Conservation (phyloP, 2,888 invertebrate genomes). For the Acleris holmiana region DNA sequence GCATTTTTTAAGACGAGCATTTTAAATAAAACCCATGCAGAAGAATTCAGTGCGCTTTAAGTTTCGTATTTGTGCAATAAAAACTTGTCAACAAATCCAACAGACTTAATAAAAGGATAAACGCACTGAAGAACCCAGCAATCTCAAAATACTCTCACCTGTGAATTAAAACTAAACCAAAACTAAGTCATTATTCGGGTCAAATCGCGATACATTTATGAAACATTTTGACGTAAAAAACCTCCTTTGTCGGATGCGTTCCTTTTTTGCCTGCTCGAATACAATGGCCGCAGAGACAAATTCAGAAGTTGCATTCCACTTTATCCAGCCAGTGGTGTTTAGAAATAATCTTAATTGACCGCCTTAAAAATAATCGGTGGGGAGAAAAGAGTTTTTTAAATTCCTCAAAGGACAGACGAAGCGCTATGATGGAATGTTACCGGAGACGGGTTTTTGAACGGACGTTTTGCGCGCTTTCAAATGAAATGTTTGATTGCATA, state of each 20-base stretch:
- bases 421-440: slow-evolving; percentile 39
- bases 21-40: too few relatives aligned
- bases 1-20: too few relatives aligned
- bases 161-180: slow-evolving; percentile 25
- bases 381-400: slow-evolving; percentile 38
- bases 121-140: slow-evolving; percentile 23
- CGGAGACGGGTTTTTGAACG: slow-evolving; percentile 20
- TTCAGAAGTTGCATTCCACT: slow-evolving; percentile 37
- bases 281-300: slow-evolving; percentile 40
- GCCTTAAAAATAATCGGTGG: slow-evolving; percentile 38
- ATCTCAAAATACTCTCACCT: slow-evolving; percentile 33
- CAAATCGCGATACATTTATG: slow-evolving; percentile 40
- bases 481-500: slow-evolving; percentile 32
- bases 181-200: slow-evolving; percentile 41
- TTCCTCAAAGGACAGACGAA: slow-evolving; percentile 28
- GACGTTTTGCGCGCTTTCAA: slow-evolving; percentile 13
- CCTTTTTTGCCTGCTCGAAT: slow-evolving; percentile 38
- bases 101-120: slow-evolving; percentile 11
- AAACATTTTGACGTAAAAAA: slow-evolving; percentile 36
- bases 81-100: too few relatives aligned
- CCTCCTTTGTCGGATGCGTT: slow-evolving; percentile 37
- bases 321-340: slow-evolving; percentile 40
- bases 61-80: too few relatives aligned
- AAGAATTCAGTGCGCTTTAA: too few relatives aligned
- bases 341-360: slow-evolving; percentile 43